Evolutionary conservation across 2,888 invertebrate species (phyloP).

Genomic region (Rambutsinella grinnellia): DNA sequence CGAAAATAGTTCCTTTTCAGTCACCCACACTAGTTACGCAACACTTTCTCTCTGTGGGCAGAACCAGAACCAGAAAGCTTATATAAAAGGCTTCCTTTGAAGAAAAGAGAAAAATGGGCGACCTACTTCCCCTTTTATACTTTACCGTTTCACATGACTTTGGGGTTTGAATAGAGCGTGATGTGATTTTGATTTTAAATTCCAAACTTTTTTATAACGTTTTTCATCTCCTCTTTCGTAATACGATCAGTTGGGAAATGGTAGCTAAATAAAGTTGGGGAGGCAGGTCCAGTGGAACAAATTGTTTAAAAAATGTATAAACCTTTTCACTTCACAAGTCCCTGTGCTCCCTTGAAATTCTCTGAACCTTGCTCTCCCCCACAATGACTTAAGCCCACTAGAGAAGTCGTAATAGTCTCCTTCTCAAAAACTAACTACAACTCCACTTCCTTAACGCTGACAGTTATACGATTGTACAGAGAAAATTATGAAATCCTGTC

Average conservation of each 20-base stretch:
- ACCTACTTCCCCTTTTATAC: slow-evolving; percentile 16
- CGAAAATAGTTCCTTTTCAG: too few relatives aligned
- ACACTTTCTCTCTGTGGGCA: neutral
- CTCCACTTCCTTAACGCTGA: slow-evolving; percentile 48
- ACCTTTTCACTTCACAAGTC: neutral
- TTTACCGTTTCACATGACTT: slow-evolving; percentile 10
- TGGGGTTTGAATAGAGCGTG: slow-evolving; percentile 26
- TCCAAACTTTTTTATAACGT: slow-evolving; percentile 29
- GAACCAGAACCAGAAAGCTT: neutral
- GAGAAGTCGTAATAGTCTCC: neutral
- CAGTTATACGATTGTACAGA: slow-evolving; percentile 49
- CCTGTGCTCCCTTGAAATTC: neutral
- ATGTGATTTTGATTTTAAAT: slow-evolving; percentile 53
- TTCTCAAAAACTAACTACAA: slow-evolving; percentile 10
- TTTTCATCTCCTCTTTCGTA: too few relatives aligned
- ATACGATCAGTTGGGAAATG: slow-evolving; percentile 11
- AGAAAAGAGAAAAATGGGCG: slow-evolving; percentile 12
- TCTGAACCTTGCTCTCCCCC: too few relatives aligned
- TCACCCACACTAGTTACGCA: neutral
- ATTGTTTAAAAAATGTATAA: slow-evolving; percentile 40
- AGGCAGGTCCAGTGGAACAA: slow-evolving; percentile 45
- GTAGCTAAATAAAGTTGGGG: neutral
- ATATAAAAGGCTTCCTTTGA: too few relatives aligned
- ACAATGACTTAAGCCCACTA: neutral
- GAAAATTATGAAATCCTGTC: slow-evolving; percentile 57